phyloP scores from a whole-genome alignment of 2,113 vertebrate species.

The Microcebus tavaratra region DNA sequence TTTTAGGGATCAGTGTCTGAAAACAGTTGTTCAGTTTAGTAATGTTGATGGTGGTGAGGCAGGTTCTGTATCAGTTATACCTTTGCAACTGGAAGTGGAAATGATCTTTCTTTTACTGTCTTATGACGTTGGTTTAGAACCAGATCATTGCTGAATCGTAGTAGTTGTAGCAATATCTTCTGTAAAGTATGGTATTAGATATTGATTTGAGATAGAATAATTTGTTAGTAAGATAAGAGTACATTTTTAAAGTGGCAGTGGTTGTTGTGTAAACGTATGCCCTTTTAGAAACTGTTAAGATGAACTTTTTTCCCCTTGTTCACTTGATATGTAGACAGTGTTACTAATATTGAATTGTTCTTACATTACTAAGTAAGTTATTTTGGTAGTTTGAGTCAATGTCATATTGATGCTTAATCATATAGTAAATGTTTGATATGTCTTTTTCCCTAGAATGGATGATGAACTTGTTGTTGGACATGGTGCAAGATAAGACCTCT shows the following conservation, averaged over 20 bases:
- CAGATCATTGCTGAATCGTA: background rate
- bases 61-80: background rate
- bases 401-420: background rate
- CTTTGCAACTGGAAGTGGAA: background rate
- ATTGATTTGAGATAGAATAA: background rate
- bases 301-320: background rate
- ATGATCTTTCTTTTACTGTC: background rate
- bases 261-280: background rate
- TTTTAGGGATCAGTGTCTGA: background rate
- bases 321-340: background rate
- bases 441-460: conserved; percentile 90
- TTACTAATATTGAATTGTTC: background rate
- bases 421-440: background rate
- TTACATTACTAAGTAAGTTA: background rate
- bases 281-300: background rate
- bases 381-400: background rate
- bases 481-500: conserved; percentile 86
- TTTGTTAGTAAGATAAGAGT: background rate
- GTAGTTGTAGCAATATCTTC: background rate
- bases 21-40: background rate
- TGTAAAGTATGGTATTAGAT: background rate
- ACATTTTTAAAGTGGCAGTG: background rate
- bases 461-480: conserved; percentile 90
- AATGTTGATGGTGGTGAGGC: background rate
- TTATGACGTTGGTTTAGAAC: background rate